Base-by-base conservation (phyloP, 2,888 invertebrate species). In the Volucella inflata region DNA sequence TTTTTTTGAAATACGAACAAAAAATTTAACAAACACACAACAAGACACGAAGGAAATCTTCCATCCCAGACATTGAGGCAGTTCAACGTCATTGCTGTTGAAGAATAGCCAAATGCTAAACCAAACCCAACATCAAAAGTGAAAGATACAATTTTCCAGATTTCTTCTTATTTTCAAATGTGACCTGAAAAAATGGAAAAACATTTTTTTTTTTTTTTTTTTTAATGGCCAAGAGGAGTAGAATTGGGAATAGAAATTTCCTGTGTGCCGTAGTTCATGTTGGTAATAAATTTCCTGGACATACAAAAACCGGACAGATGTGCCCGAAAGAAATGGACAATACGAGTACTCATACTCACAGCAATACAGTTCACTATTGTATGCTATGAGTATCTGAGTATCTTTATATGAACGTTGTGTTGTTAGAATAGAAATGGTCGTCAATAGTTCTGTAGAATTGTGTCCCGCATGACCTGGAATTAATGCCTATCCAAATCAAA, bases 41-140 rank as follows among this genome's bases (percentile, higher is more conserved):
- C 36, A 14, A 38, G 16, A 77, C 70, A 82, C 72, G 51, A 59
- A 60, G 11, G 55, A 48, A 48, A 57, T 46, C 55, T 48, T 67
- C 57, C 85, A 67, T 72, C 57, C 85, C 81, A 85, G 85, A 85
- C 85, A 85, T 76, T 72, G 62, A 81, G 85, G 85, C 85, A 85
- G 77, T 68, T 81, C 67, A 53, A 55, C 46, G 51, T 71, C 71
- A 40, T 40, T 51, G 16, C 30, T 21, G 48, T 36, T 36, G 68
- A 67, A 67, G 38, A 59, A 42, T 59, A 51, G 62, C 72, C 70
- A 76, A 81, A 81, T 17, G 62, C 46, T 16, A 51, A 16, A 42
- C 16, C n/a, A 59, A 71, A 21, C 40, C 36, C 12, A 36, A 67
- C 1, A 36, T 30, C 67, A 44, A 46, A 55, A 68, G 12, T 30